Base-by-base conservation (phyloP, 2,113 vertebrate species). In the Festucalex cinctus region DNA sequence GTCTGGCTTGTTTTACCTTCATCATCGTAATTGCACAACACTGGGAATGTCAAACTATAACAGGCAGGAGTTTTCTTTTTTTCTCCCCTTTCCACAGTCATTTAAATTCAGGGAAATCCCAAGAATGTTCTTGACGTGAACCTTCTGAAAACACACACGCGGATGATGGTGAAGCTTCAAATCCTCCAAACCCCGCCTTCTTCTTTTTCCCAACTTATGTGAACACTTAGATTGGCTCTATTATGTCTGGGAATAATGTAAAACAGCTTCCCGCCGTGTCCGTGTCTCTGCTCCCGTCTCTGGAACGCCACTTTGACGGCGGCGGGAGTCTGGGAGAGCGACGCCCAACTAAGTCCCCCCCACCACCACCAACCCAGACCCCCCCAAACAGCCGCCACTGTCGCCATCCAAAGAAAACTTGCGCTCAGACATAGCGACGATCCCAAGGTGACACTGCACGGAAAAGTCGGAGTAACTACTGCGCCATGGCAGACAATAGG, bases 231-330 rank as follows among this genome's bases (percentile, higher is more conserved):
- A 88, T 87, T 87, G 89, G 80, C 81, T 86, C 85, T 91, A 89
- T 89, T 91, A 89, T 88, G 90, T 93, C 90, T 91, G 84, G 85
- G 82, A 92, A 90, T 90, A 91, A 92, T 91, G 87, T 88, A 84
- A 85, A 92, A 88, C 89, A 88, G 88, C 80, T 84, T 83, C 78
- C 74, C 78, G 58, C 68, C 39, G 76, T 85, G 70, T 69, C 74
- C 60, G 64, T 64, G 81, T 86, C 80, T 82, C 81, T 74, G 71
- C 73, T 75, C 56, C 35, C 78, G 81, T 65, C 78, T 83, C 83
- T 83, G 80, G 83, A 86, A 76, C 63, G 80, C 79, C 86, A 75
- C 80, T 66, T 76, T 81, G 68, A 81, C 65, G 69, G 82, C 70
- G 75, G 71, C 20, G 56, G 75, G 19, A 66, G 70, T 79, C 75